Evolutionary conservation across 2,113 vertebrate species (phyloP).

Genomic region (Malaclemys terrapin): DNA sequence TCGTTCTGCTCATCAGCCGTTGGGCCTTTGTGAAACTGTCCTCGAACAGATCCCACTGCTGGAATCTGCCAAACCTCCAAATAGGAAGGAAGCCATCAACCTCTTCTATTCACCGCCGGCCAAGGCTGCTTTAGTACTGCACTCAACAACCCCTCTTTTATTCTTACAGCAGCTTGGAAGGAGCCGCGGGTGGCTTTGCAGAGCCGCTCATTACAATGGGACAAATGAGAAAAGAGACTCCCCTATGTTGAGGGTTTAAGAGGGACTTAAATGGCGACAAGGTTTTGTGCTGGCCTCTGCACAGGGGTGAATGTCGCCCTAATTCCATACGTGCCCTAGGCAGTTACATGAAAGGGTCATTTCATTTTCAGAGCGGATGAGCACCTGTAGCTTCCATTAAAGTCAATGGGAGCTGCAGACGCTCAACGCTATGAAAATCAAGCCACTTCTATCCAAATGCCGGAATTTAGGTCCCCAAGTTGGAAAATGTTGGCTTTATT

Average conservation of each 20-base stretch:
- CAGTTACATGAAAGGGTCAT: not conserved
- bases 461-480: not conserved
- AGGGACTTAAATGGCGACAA: not conserved
- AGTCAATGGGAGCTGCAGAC: not conserved
- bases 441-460: not conserved
- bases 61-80: conserved; percentile 44
- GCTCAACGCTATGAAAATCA: not conserved
- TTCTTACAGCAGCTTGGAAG: not conserved
- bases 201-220: not conserved
- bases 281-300: not conserved
- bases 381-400: not conserved
- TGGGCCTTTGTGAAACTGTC: conserved; percentile 28
- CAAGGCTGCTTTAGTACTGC: not conserved
- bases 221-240: not conserved
- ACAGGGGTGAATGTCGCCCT: not conserved
- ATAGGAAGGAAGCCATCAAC: not conserved
- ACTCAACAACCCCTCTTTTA: not conserved
- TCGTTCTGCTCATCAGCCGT: conserved; percentile 30
- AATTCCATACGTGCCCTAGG: not conserved
- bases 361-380: not conserved
- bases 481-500: not conserved
- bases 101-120: not conserved
- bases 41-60: conserved; percentile 22
- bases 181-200: not conserved
- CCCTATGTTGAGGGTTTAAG: not conserved